A percentile compares a stretch with the other conserved stretches of the same genome.
Evolutionary conservation across 2,113 vertebrate species (phyloP).

Genomic region (Phyllostomus discolor): DNA sequence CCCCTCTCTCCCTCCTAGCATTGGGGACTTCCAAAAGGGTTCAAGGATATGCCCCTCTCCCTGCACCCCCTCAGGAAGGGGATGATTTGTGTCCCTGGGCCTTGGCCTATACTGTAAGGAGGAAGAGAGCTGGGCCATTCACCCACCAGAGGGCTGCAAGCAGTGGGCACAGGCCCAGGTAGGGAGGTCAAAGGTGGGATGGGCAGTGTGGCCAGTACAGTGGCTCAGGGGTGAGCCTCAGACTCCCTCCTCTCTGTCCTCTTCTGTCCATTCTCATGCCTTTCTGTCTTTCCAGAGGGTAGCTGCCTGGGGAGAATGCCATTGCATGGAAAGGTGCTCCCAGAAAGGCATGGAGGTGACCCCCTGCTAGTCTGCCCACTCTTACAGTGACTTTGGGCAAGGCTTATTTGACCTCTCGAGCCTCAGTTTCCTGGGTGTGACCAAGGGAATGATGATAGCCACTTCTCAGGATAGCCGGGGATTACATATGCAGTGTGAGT

Average conservation of each 20-base stretch:
- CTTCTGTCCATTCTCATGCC: not conserved
- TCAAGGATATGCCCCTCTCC: not conserved
- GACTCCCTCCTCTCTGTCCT: not conserved
- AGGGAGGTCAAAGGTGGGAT: fast-evolving
- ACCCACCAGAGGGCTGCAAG: not conserved
- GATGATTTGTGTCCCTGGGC: not conserved
- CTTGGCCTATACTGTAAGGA: not conserved
- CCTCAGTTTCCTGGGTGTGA: not conserved
- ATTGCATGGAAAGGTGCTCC: not conserved
- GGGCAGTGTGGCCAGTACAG: fast-evolving
- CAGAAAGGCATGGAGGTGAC: not conserved
- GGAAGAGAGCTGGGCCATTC: not conserved
- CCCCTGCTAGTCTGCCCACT: not conserved
- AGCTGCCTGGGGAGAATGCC: not conserved
- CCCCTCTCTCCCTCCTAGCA: too few species aligned
- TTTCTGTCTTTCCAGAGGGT: not conserved
- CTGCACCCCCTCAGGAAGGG: too few species aligned
- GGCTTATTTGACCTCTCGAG: not conserved
- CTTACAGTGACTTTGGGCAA: not conserved
- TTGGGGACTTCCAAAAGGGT: not conserved
- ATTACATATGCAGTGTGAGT: not conserved
- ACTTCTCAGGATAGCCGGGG: not conserved
- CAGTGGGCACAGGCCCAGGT: not conserved
- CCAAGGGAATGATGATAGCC: not conserved
- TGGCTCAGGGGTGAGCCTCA: not conserved